Evolutionary conservation across 2,888 invertebrate species (phyloP), one percentile per base, ranked within the genome.

Genomic region (Agrotis puta): DNA sequence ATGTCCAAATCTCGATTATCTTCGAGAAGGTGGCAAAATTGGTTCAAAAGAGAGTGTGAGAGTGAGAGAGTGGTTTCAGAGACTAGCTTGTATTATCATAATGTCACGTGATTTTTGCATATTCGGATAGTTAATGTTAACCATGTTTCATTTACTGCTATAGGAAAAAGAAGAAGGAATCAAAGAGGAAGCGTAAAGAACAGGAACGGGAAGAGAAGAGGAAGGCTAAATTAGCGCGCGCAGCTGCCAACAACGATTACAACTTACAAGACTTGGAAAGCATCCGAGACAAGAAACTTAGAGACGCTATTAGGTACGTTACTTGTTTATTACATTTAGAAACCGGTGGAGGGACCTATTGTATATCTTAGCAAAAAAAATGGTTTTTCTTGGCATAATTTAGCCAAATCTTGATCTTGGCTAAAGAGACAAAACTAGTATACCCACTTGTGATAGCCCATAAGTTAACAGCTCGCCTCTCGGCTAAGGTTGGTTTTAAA

Each of bases 111-210:
- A 39, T 39, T 39, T 39, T 39, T 39, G 39, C 39, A 9, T 11
- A 39, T 39, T 11, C 39, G 1, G 11, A 39, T 39, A 54, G 11
- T 27, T 54, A 54, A 27, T 11, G 18, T 27, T 18, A 24, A 24
- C 3, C 16, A 53, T 45, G 5, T 16, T 6, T 45, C 0, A 16
- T 33, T 56, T 18, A 13, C 39, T 66, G 59, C 14, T 6, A 65
- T 67, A 96, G 96, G 88, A 97, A 97, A 92, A 97, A 97, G 92
- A 98, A 98, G 92, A 97, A 98, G 92, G 97, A 97, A 91, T 97
- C 97, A 67, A 97, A 98, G 89, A 97, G 97, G 90, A 97, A 97
- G 92, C 97, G 97, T 74, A 98, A 98, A 85, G 97, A 97, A 83
- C 97, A 97, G 79, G 97, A 97, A 71, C 96, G 97, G 68, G 97